phyloP scores from a whole-genome alignment of 1,140 invertebrate genomes.

The Zaprionus lachaisei region DNA sequence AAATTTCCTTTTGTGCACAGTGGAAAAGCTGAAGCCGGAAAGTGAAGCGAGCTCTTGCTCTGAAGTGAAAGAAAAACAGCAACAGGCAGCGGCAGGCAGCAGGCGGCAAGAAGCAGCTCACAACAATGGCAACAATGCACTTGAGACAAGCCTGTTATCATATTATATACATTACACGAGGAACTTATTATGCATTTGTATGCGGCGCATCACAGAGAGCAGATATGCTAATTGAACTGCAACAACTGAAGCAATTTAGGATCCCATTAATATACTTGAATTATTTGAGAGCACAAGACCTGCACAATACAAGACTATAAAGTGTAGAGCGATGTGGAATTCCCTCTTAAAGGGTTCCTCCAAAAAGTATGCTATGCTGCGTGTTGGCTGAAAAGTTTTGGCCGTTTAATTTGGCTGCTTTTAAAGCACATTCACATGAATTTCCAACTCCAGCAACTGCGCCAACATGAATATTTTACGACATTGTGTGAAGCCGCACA shows the following conservation, averaged over 20 bases:
- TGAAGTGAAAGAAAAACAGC: constrained; percentile 79
- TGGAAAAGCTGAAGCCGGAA: constrained; percentile 59
- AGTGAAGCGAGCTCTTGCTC: constrained; percentile 67
- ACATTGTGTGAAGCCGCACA: constrained; percentile 76
- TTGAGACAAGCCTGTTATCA: constrained; percentile 69
- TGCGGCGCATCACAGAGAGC: constrained; percentile 3
- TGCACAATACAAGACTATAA: too few species aligned
- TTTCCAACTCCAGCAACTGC: constrained; percentile 43
- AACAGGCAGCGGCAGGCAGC: constrained; percentile 54
- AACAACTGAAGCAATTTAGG: constrained; percentile 19
- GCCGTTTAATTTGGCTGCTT: constrained; percentile 2
- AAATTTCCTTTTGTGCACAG: constrained; percentile 44
- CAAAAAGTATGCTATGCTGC: neutral
- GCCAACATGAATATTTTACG: constrained; percentile 69
- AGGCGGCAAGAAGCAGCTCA: constrained; percentile 22
- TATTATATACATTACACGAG: constrained; percentile 50
- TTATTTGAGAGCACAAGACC: too few species aligned
- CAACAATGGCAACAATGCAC: constrained; percentile 77
- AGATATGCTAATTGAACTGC: constrained; percentile 68
- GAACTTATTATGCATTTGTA: constrained; percentile 21
- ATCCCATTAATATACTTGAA: neutral
- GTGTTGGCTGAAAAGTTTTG: neutral
- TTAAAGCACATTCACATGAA: constrained; percentile 26
- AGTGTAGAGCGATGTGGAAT: too few species aligned
- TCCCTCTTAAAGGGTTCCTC: neutral